Evolutionary conservation across 2,113 vertebrate species (phyloP), one percentile per base, ranked within the genome.

Genomic region (Oplegnathus fasciatus): DNA sequence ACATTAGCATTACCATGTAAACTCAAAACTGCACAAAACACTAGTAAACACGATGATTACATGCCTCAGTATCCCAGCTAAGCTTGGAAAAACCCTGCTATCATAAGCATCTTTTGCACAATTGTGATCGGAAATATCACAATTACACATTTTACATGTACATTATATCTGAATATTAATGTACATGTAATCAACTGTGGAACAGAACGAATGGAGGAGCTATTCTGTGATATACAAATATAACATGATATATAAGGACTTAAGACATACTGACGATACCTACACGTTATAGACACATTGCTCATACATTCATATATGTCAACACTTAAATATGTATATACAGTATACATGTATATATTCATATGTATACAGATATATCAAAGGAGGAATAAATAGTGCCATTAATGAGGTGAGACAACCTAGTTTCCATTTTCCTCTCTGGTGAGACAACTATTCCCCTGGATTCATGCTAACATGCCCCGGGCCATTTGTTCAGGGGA

Each of bases 301-400:
- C 95, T 95, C 86, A 85, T 95, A 96, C 95, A 96, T 96, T 96
- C 95, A 96, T 96, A 96, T 95, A 96, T 95, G 94, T 95, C 95
- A 96, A 95, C 95, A 95, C 91, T 81, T 95, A 95, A 93, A 94
- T 95, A 94, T 93, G 93, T 94, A 95, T 95, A 94, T 95, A 93
- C 90, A 92, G 89, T 93, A 94, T 92, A 95, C 93, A 90, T 94
- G 92, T 93, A 94, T 95, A 94, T 94, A 94, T 93, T 90, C 87
- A 89, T 92, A 94, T 92, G 92, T 92, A 94, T 95, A 94, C 92
- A 95, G 92, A 93, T 93, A 95, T 93, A 96, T 91, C 75, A 93
- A 87, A 93, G 83, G 72, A 91, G 92, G 91, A 92, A 85, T 95
- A 95, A 91, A 94, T 92, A 94, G 91, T 90, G 92, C 83, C 88